phyloP scores from a whole-genome alignment of 2,888 invertebrate species.

The Barypeithes pellucidus region DNA sequence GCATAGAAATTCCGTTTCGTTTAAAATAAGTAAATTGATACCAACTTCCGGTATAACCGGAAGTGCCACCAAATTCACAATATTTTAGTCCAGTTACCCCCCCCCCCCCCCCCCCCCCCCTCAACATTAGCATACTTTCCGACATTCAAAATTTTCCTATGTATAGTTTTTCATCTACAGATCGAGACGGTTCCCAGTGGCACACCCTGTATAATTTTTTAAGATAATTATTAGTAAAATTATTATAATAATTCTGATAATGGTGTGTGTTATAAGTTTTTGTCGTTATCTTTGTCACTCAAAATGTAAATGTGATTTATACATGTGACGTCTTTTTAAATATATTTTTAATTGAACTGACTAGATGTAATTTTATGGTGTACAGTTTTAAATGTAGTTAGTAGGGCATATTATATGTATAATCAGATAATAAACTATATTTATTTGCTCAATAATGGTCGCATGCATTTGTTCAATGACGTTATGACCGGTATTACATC shows the following conservation, averaged over 20 bases:
- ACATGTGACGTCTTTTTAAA: conserved; percentile 13
- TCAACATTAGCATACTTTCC: too few relatives aligned
- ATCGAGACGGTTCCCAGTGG: too few relatives aligned
- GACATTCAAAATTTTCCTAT: too few relatives aligned
- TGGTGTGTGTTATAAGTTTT: conserved; percentile 63
- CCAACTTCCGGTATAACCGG: too few relatives aligned
- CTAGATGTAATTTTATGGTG: conserved; percentile 14
- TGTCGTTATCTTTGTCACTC: conserved; percentile 1
- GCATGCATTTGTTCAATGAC: not conserved
- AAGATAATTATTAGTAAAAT: not conserved
- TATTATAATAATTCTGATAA: conserved; percentile 38
- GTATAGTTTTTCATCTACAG: too few relatives aligned
- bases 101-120: too few relatives aligned
- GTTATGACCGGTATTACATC: too few relatives aligned
- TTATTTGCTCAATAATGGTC: not conserved
- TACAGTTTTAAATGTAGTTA: not conserved
- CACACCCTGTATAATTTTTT: too few relatives aligned
- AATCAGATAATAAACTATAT: not conserved
- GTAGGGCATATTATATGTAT: not conserved
- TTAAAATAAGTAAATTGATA: too few relatives aligned
- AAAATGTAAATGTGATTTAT: conserved; percentile 10
- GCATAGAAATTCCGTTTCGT: too few relatives aligned
- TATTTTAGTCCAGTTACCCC: too few relatives aligned
- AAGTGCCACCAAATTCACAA: too few relatives aligned
- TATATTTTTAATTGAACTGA: not conserved